Evolutionary conservation across 1,140 invertebrate species (phyloP).

Genomic region (Mactra quadrangularis): DNA sequence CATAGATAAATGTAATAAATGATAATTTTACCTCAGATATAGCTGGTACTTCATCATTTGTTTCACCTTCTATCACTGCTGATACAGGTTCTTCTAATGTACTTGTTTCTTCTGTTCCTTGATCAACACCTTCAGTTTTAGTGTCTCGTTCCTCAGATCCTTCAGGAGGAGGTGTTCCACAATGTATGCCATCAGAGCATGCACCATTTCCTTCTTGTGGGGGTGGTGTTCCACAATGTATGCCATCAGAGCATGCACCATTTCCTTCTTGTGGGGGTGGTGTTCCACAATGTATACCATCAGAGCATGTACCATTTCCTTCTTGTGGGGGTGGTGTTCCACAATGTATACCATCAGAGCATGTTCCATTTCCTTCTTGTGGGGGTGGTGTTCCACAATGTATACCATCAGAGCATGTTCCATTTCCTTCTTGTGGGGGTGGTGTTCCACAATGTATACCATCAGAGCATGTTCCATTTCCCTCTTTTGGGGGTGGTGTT

Average conservation of each 20-base stretch:
- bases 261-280: conserved; percentile 53
- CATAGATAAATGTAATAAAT: too few species aligned
- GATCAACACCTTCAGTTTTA: conserved; percentile 85
- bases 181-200: conserved; percentile 53
- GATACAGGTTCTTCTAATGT: conserved; percentile 34
- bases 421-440: conserved; percentile 34
- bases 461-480: conserved; percentile 41
- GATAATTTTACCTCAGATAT: conserved; percentile 1
- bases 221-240: conserved; percentile 59
- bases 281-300: conserved; percentile 60
- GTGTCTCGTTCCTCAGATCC: conserved; percentile 84
- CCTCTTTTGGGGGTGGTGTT: conserved; percentile 51
- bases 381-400: conserved; percentile 61
- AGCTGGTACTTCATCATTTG: background rate
- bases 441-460: conserved; percentile 57
- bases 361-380: conserved; percentile 29
- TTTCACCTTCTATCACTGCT: conserved; percentile 1
- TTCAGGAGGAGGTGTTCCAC: conserved; percentile 60
- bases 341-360: conserved; percentile 57
- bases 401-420: conserved; percentile 57
- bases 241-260: conserved; percentile 45
- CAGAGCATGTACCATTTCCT: conserved; percentile 23
- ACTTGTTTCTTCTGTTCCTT: conserved; percentile 57
- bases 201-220: conserved; percentile 46
- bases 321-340: conserved; percentile 59